Conservation (phyloP, 2,888 invertebrate genomes). For the Spisula solida region DNA sequence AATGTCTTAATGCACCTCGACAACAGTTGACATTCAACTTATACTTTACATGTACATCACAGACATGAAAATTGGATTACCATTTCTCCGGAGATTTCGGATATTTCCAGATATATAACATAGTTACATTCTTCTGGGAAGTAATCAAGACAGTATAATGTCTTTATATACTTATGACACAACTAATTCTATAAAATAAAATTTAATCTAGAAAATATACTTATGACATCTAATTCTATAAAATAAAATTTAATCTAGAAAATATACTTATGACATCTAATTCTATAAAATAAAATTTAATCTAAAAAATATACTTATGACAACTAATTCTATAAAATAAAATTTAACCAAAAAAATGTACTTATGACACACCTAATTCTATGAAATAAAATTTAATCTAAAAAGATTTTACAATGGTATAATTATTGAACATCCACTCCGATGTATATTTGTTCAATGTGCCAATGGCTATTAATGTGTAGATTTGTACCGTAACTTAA, state of each 20-base stretch:
- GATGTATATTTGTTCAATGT: background rate
- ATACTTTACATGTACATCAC: background rate
- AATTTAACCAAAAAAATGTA: too few relatives aligned
- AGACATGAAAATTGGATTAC: background rate
- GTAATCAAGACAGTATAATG: background rate
- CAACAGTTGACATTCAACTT: background rate
- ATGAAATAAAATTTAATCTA: background rate
- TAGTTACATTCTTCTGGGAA: background rate
- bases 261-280: too few relatives aligned
- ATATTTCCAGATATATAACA: background rate
- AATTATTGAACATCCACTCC: too few relatives aligned
- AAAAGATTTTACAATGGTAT: too few relatives aligned
- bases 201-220: too few relatives aligned
- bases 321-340: background rate
- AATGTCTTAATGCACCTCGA: background rate
- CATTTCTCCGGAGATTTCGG: background rate
- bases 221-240: too few relatives aligned
- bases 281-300: background rate
- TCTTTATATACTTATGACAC: background rate
- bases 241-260: background rate
- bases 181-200: background rate
- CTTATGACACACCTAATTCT: too few relatives aligned
- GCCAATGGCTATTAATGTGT: background rate
- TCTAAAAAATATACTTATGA: too few relatives aligned
- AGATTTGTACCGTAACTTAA: background rate